Percentiles rank a stretch among this genome's conserved stretches.
These are phyloP conservation scores for Sternotherus odoratus DNA, from an alignment of 2,797 vertebrate genomes.

Conservation along the genomic window DNA sequence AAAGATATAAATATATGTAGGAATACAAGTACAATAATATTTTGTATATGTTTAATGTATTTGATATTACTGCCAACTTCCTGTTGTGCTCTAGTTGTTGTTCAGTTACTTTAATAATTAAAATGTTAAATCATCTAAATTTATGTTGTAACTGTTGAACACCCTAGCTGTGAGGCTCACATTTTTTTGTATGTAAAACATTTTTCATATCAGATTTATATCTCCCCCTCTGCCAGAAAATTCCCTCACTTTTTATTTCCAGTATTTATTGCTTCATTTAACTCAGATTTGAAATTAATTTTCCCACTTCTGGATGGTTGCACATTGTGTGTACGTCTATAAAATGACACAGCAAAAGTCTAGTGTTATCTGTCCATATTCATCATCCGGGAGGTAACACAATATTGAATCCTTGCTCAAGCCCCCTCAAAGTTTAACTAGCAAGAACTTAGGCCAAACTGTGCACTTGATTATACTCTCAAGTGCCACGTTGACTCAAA, in stretches of 20 bases:
- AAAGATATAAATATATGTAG: slow-evolving; percentile 1
- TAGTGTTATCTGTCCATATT: background rate
- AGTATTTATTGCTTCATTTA: background rate
- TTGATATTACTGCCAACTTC: background rate
- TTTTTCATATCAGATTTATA: slow-evolving; percentile 49
- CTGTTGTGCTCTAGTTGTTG: slow-evolving; percentile 38
- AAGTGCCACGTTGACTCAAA: background rate
- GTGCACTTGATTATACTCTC: background rate
- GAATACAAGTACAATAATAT: background rate
- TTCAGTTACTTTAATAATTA: slow-evolving; percentile 61
- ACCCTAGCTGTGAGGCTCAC: slow-evolving; percentile 42
- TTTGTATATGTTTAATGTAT: slow-evolving; percentile 47
- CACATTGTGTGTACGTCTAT: background rate
- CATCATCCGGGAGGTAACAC: background rate
- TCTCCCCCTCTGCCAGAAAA: background rate
- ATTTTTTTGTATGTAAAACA: slow-evolving; percentile 47
- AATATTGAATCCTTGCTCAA: background rate
- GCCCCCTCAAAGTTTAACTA: background rate
- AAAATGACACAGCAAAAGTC: background rate
- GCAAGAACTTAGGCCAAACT: background rate
- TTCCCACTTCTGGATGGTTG: background rate
- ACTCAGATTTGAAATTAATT: background rate
- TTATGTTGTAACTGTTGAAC: slow-evolving; percentile 55
- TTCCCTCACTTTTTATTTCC: background rate
- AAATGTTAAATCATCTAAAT: slow-evolving; percentile 30